Percentiles rank a stretch among this genome's conserved stretches.
These are phyloP conservation scores for Sepioteuthis lessoniana DNA, from an alignment of 2,888 invertebrate genomes.

Conservation along the genomic window DNA sequence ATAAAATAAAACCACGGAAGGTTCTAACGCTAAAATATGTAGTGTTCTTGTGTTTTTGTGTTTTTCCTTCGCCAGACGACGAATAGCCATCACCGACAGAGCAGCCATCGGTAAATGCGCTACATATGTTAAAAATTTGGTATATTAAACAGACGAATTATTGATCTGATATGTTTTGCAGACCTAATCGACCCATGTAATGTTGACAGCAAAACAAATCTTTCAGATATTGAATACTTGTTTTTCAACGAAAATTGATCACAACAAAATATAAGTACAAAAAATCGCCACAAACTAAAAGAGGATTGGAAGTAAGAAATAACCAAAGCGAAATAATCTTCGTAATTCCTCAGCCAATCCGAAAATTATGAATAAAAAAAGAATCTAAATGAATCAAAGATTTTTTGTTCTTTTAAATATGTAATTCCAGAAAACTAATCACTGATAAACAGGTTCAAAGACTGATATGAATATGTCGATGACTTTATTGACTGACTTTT, in stretches of 20 bases:
- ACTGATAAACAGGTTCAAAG: neutral
- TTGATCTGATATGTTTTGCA: neutral
- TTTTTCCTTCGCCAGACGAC: no score
- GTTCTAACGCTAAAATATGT: no score
- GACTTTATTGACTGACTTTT: neutral
- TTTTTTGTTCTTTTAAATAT: neutral
- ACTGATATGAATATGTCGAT: neutral
- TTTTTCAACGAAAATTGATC: no score
- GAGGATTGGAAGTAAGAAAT: neutral
- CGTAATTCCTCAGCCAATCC: neutral
- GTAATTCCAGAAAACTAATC: neutral
- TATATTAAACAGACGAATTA: neutral
- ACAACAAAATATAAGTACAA: neutral
- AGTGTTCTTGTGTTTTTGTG: no score
- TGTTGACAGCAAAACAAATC: conserved; percentile 53
- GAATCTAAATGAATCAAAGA: neutral
- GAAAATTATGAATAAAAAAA: neutral
- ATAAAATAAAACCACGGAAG: no score
- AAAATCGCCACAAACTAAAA: neutral
- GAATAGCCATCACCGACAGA: no score
- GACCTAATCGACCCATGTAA: conserved; percentile 52
- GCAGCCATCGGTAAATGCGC: no score
- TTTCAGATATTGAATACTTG: conserved; percentile 51
- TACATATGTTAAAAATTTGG: no score
- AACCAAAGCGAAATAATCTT: neutral